These are phyloP conservation scores for Rugalucina vietnamica DNA, from an alignment of 2,888 invertebrate genomes.

Conservation along the genomic window DNA sequence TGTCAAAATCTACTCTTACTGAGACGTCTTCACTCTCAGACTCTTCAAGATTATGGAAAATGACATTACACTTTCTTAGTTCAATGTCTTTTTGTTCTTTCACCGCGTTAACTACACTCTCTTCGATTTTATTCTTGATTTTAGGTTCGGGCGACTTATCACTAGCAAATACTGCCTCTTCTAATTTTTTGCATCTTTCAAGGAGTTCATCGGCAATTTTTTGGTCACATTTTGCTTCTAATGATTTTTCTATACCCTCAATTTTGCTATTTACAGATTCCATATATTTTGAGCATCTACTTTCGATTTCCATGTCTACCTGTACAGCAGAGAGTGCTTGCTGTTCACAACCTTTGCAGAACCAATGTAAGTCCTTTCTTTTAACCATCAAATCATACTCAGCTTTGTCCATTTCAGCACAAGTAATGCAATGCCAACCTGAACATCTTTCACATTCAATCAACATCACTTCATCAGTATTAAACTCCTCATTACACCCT, in stretches of 20 bases:
- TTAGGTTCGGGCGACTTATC: neutral
- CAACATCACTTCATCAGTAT: neutral
- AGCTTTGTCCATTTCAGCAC: neutral
- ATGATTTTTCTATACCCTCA: neutral
- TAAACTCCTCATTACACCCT: neutral
- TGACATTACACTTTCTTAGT: neutral
- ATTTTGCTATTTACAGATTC: neutral
- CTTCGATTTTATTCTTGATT: neutral
- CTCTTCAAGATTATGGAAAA: neutral
- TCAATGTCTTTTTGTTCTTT: neutral
- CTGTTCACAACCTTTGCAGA: no score
- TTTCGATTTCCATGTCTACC: no score
- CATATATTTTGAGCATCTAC: neutral
- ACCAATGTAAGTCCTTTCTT: neutral
- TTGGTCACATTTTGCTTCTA: neutral
- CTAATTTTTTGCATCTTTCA: neutral
- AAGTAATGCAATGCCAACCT: neutral
- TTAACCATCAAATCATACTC: neutral
- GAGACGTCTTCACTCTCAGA: neutral
- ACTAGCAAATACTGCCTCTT: neutral
- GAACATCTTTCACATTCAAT: neutral
- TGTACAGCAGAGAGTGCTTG: no score
- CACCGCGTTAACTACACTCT: neutral
- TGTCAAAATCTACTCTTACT: neutral
- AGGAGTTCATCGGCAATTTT: neutral